Evolutionary conservation across 2,888 invertebrate genomes (phyloP), one percentile per base, ranked within the genome.

Genomic region (Salticus scenicus): DNA sequence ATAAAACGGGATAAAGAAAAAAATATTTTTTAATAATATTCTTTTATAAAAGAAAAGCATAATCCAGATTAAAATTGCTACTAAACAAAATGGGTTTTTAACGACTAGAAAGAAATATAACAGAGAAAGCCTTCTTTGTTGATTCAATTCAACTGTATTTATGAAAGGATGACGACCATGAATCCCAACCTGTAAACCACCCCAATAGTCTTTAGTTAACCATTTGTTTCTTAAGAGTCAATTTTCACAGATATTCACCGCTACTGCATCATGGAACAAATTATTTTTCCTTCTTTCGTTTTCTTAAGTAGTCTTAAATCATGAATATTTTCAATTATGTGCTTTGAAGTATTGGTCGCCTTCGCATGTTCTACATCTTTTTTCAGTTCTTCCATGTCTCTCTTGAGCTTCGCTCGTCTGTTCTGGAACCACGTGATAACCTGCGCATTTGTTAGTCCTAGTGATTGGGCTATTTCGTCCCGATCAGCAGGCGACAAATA

Each of bases 391-490:
- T 90, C 90, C 86, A 90, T 87, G 64, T 99, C 98, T 76, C 98
- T 93, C 91, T 99, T 99, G 90, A 98, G 94, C 91, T 98, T 98
- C 89, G 97, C 97, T 89, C 97, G 93, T 87, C 97, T 93, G 91
- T 98, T 98, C 91, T 97, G 97, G 93, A 97, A 97, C 97, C 97
- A 98, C 88, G 98, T 98, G 92, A 98, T 98, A 90, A 98, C 98
- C 93, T 99, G 98, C 17, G 98, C 98, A 92, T 98, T 98, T 89
- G 97, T 97, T 17, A 99, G 94, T 0, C 98, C 98, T 88, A 99
- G 92, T 24, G 95, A 96, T 89, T 96, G 96, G 24, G 98, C 98
- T 89, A 99, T 98, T 91, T 98, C 98, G 92, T 99, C 98, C 88
- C 98, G 94, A 92, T 99, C 98, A 0, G 98, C 98, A 0, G 98